Conservation (phyloP, 2,113 vertebrate species). For the Meriones unguiculatus region DNA sequence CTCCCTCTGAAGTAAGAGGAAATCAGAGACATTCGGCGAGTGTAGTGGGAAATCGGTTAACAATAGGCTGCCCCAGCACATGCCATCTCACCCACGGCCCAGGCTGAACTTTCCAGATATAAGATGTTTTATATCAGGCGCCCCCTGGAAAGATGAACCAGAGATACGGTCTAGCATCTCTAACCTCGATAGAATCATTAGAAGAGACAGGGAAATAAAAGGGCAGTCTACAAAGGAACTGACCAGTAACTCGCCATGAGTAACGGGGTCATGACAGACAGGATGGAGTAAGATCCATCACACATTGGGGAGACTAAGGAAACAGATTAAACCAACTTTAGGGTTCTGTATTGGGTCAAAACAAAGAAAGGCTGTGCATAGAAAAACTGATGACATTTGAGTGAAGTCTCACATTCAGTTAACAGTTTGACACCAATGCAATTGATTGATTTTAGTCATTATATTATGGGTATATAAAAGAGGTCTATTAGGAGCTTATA, state of each 20-base stretch:
- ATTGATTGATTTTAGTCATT: constrained; percentile 36
- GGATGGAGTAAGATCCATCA: background rate
- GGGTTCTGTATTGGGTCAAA: background rate
- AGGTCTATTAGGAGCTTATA: background rate
- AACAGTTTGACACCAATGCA: constrained; percentile 16
- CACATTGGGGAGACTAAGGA: background rate
- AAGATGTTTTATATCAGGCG: background rate
- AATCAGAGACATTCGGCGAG: constrained; percentile 46
- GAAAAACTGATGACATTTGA: constrained; percentile 3
- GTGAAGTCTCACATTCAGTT: constrained; percentile 15
- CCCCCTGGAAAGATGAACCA: background rate
- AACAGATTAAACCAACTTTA: background rate
- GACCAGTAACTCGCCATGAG: constrained; percentile 17
- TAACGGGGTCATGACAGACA: background rate
- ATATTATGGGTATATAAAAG: background rate
- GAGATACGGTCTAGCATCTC: background rate
- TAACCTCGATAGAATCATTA: background rate
- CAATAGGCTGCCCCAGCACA: background rate
- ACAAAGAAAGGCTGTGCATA: constrained; percentile 24
- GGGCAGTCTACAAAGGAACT: constrained; percentile 1
- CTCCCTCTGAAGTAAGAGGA: constrained; percentile 25
- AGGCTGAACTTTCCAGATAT: constrained; percentile 6
- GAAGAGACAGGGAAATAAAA: constrained; percentile 40
- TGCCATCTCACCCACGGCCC: background rate
- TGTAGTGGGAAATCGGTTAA: background rate